Base-by-base conservation (phyloP, 2,888 invertebrate species). In the Lymantria monacha region DNA sequence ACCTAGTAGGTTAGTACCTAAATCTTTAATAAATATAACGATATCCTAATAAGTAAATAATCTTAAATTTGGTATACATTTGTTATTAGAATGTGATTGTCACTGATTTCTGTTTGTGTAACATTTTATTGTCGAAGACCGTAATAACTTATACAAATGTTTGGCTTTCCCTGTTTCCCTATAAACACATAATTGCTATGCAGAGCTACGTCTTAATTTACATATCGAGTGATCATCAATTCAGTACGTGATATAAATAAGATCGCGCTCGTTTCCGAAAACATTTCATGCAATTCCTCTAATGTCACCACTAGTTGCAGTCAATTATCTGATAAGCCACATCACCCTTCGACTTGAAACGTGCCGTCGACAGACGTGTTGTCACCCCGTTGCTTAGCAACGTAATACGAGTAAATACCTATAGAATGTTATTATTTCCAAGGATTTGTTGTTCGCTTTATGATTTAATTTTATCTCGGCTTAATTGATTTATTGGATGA, bases 291-390 rank as follows among this genome's bases (percentile, higher is more conserved):
- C 69, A 69, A 70, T 72, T 72, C 70, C 69, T 68, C 61, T 64
- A 72, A 61, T 65, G 76, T 74, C 74, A 71, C 70, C 70, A 74
- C 72, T 74, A 74, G 69, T 74, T 80, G 76, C 76, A 83, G 73
- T 77, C 84, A 84, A 87, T 87, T 87, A 87, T 87, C 83, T 83
- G 87, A 87, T 87, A 87, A 85, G 82, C 67, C 61, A 72, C 70
- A 63, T 66, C 73, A 68, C 70, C 72, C 77, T 75, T 73, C 63
- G 44, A 30, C 30, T 36, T 30, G 53, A 43, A 60, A 67, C 57
- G 58, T 58, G 65, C 58, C 61, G 50, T 47, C 53, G 58, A 65
- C 68, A 57, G 45, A 53, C 48, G 49, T 72, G 72, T 74, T 72
- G 69, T 59, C 70, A 51, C 65, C 30, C 56, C 56, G 61, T 76